Conservation (phyloP, 2,888 invertebrate species). For the Eucera pruinosa region DNA sequence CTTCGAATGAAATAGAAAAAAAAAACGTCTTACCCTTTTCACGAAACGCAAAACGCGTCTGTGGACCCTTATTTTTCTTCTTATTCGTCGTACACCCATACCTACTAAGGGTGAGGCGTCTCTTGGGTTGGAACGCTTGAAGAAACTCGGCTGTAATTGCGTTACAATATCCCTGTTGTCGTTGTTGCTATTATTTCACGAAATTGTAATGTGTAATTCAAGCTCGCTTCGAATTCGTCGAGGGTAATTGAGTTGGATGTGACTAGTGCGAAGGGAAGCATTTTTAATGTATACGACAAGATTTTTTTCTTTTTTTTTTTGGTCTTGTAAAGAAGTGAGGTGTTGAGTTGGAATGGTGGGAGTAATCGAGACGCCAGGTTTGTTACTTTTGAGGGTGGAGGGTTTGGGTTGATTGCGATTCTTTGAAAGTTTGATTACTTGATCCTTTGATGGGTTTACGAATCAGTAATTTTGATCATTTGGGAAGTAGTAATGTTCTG, state of each 20-base stretch:
- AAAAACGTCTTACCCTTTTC: slow-evolving; percentile 25
- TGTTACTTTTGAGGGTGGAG: background rate
- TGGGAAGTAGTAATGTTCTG: no score
- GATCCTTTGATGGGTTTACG: background rate
- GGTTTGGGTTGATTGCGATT: slow-evolving; percentile 23
- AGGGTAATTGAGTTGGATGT: slow-evolving; percentile 33
- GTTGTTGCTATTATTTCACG: slow-evolving; percentile 21
- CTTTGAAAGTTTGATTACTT: slow-evolving; percentile 23
- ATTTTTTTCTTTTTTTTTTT: background rate
- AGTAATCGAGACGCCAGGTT: background rate
- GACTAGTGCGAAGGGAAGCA: background rate
- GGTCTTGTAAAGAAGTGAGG: background rate
- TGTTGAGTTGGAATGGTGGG: background rate
- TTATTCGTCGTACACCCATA: background rate
- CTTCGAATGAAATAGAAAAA: background rate
- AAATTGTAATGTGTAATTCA: slow-evolving; percentile 36
- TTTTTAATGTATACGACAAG: slow-evolving; percentile 7
- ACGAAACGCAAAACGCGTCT: slow-evolving; percentile 35
- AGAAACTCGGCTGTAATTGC: slow-evolving; percentile 18
- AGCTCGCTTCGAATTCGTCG: slow-evolving; percentile 3
- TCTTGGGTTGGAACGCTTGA: slow-evolving; percentile 6
- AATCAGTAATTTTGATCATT: background rate
- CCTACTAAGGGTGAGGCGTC: background rate
- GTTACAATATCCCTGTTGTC: slow-evolving; percentile 20
- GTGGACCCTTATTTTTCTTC: slow-evolving; percentile 18